Conservation (phyloP, 1,140 invertebrate species). For the Belonocnema kinseyi region DNA sequence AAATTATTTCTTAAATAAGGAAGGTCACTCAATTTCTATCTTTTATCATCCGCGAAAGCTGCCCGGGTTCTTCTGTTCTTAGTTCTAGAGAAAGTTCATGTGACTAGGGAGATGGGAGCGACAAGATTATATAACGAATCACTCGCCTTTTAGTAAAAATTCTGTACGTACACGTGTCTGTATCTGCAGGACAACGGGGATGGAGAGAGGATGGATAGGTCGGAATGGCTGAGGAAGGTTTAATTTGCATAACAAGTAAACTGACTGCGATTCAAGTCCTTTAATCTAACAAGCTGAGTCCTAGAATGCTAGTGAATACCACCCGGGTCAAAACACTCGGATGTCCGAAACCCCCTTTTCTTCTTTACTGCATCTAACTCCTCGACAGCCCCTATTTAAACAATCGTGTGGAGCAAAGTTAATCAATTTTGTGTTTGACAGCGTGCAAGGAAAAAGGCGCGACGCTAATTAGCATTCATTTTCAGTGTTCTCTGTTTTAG, state of each 20-base stretch:
- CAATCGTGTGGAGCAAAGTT: slow-evolving; percentile 2
- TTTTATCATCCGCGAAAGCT: slow-evolving; percentile 15
- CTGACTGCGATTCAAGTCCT: slow-evolving; percentile 55
- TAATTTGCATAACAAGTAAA: slow-evolving; percentile 61
- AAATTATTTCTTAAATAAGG: neutral
- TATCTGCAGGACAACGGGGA: slow-evolving; percentile 38
- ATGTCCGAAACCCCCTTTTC: slow-evolving; percentile 48
- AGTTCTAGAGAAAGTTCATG: slow-evolving; percentile 15
- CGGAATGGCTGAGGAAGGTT: slow-evolving; percentile 49
- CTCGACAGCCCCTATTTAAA: slow-evolving; percentile 37
- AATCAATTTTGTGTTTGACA: slow-evolving; percentile 19
- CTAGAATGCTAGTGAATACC: slow-evolving; percentile 39
- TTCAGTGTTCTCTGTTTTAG: neutral
- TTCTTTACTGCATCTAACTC: slow-evolving; percentile 44
- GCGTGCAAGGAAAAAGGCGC: slow-evolving; percentile 3
- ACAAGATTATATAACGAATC: slow-evolving; percentile 8
- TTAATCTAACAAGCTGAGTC: slow-evolving; percentile 54
- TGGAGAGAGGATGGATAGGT: slow-evolving; percentile 48
- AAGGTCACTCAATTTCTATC: neutral
- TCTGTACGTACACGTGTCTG: slow-evolving; percentile 3
- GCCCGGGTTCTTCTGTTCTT: too few species aligned
- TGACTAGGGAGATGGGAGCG: slow-evolving; percentile 16
- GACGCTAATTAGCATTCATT: neutral
- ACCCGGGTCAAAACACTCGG: slow-evolving; percentile 42
- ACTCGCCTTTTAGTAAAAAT: slow-evolving; percentile 15